phyloP scores from a whole-genome alignment of 2,888 invertebrate species.

The Stenolophus ochropezus region DNA sequence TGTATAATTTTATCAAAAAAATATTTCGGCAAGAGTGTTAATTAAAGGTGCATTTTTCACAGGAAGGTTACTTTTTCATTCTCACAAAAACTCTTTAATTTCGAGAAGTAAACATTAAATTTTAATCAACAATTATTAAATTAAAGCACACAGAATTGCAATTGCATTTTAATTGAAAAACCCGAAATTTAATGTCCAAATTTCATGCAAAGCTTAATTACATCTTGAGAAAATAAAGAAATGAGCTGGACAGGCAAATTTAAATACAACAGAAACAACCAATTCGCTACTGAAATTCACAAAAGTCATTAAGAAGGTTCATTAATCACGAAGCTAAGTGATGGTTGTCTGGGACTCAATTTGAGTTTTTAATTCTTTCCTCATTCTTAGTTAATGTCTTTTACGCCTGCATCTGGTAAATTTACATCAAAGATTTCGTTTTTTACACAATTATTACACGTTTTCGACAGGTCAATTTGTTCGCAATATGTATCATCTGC shows the following conservation, averaged over 20 bases:
- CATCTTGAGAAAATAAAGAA: conserved; percentile 3
- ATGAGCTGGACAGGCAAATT: conserved; percentile 1
- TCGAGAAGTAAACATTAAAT: conserved; percentile 33
- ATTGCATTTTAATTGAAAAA: conserved; percentile 51
- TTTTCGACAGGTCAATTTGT: conserved; percentile 37
- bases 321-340: conserved; percentile 56
- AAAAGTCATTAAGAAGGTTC: conserved; percentile 40
- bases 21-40: not conserved
- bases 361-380: conserved; percentile 32
- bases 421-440: conserved; percentile 50
- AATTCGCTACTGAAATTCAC: conserved; percentile 46
- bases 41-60: conserved; percentile 18
- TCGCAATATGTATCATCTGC: conserved; percentile 6
- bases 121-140: conserved; percentile 41
- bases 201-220: conserved; percentile 41
- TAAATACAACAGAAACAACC: conserved; percentile 26
- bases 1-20: conserved; percentile 17
- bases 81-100: conserved; percentile 35
- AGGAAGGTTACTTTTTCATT: not conserved
- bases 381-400: conserved; percentile 38
- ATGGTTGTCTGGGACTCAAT: conserved; percentile 48
- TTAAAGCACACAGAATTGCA: conserved; percentile 24
- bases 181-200: conserved; percentile 42
- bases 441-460: conserved; percentile 36
- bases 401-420: conserved; percentile 36